These are phyloP conservation scores for Gila robusta DNA, from an alignment of 2,797 vertebrate species.

Conservation along the genomic window DNA sequence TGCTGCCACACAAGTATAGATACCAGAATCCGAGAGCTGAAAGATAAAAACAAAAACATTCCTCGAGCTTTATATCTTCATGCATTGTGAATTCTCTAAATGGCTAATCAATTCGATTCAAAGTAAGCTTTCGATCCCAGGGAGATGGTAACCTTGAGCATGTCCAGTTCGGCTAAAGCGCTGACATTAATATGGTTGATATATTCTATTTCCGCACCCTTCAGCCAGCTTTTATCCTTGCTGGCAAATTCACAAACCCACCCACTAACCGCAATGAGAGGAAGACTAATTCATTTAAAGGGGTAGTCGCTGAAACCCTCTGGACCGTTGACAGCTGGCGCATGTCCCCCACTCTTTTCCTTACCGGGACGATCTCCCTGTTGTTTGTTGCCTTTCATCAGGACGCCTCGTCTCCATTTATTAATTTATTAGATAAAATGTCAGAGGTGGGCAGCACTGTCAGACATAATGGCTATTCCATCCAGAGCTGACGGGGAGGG, in stretches of 20 bases:
- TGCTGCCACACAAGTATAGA: constrained; percentile 97
- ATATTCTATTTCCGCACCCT: constrained; percentile 84
- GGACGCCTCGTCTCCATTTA: constrained; percentile 77
- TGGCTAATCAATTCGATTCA: not conserved
- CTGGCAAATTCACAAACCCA: constrained; percentile 69
- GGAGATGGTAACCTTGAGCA: not conserved
- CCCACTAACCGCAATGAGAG: constrained; percentile 80
- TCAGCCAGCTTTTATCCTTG: constrained; percentile 70
- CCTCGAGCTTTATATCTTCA: constrained; percentile 3
- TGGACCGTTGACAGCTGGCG: constrained; percentile 83
- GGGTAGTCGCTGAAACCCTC: constrained; percentile 75
- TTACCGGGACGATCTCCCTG: constrained; percentile 71
- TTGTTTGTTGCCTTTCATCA: constrained; percentile 79
- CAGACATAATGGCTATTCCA: constrained; percentile 83
- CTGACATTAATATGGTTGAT: constrained; percentile 90
- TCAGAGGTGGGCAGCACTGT: constrained; percentile 80
- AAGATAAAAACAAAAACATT: constrained; percentile 45
- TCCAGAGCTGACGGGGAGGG: constrained; percentile 73
- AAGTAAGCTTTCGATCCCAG: constrained; percentile 61
- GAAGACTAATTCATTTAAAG: constrained; percentile 85
- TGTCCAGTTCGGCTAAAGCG: constrained; percentile 72
- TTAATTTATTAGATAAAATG: constrained; percentile 89
- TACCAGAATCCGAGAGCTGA: constrained; percentile 94
- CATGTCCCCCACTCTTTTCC: constrained; percentile 69
- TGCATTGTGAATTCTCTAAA: not conserved